Conservation (phyloP, 2,113 vertebrate species). For the Ptilonorhynchus violaceus region DNA sequence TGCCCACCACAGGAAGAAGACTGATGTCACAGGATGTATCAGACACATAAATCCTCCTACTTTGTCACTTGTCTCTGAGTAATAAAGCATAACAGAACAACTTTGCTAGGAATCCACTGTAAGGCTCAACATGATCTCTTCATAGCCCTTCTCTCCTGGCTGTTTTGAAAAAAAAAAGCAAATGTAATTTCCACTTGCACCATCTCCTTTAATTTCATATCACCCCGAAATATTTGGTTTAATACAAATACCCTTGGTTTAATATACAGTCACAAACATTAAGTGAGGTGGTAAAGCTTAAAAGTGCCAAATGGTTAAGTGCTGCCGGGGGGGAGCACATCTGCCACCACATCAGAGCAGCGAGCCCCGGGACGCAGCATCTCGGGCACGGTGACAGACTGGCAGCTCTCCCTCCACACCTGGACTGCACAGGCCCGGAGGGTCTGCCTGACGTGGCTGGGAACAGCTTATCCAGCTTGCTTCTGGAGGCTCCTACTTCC, state of each 20-base stretch:
- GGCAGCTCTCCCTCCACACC: not conserved
- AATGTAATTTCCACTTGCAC: not conserved
- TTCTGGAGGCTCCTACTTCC: not conserved
- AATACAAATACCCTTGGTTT: not conserved
- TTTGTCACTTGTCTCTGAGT: not conserved
- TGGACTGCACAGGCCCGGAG: rapidly evolving
- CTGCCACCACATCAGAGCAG: rapidly evolving
- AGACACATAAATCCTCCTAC: not conserved
- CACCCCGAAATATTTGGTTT: not conserved
- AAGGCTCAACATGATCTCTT: not conserved
- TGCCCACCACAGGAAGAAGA: not conserved
- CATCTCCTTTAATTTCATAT: not conserved
- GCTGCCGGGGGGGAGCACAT: not conserved
- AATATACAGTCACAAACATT: not conserved
- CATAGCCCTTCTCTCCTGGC: not conserved
- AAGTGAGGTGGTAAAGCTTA: not conserved
- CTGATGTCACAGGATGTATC: not conserved
- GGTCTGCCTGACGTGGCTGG: not conserved
- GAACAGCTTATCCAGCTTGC: not conserved
- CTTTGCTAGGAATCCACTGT: not conserved
- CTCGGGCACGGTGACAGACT: not conserved
- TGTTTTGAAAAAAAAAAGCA: not conserved
- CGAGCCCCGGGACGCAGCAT: not conserved
- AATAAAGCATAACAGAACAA: not conserved
- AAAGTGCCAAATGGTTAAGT: not conserved